Evolutionary conservation across 2,797 vertebrate species (phyloP), one percentile per base, ranked within the genome.

Genomic region (Gastrophryne carolinensis): DNA sequence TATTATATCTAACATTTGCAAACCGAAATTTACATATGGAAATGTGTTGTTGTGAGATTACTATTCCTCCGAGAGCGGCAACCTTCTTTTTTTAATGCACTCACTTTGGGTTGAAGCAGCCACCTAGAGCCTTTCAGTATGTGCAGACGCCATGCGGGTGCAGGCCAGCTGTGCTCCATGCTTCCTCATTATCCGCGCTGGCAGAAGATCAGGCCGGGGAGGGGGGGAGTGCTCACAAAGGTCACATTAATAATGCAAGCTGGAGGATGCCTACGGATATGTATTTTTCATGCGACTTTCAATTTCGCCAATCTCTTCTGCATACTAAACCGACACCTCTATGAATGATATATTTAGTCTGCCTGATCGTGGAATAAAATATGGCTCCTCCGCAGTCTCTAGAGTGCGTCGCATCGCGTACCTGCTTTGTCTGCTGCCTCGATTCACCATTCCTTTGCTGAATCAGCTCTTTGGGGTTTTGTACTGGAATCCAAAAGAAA

Each of bases 201-300:
- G 66, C 19, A 64, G 52, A 47, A 62, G 13, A 75, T 62, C 26
- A 50, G 41, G 37, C 49, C 34, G 12, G 52, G 63, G 53, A 39
- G 58, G 66, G 49, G 35, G 37, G n/a, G 64, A 32, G 57, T 6
- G 19, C 41, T 27, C 26, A 60, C 34, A 77, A 63, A 77, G 74
- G 74, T 77, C 58, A 70, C 72, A 75, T 75, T 75, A 75, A 75
- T 75, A 75, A 75, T 75, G 60, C 62, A 75, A 30, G 35, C 57
- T 63, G 44, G 61, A 77, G 66, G 37, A 62, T 77, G 74, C 58
- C 74, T 71, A 17, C 37, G 34, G 74, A 70, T 56, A 77, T 77
- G 58, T 77, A 71, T 77, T 77, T 77, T 77, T 77, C 58, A 77
- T 77, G 66, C 70, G 64, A 71, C 57, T 54, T 70, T 61, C 66